Percentiles rank a stretch among this genome's conserved stretches.
Conservation (phyloP, 2,113 vertebrate genomes). For the Tragelaphus scriptus region DNA sequence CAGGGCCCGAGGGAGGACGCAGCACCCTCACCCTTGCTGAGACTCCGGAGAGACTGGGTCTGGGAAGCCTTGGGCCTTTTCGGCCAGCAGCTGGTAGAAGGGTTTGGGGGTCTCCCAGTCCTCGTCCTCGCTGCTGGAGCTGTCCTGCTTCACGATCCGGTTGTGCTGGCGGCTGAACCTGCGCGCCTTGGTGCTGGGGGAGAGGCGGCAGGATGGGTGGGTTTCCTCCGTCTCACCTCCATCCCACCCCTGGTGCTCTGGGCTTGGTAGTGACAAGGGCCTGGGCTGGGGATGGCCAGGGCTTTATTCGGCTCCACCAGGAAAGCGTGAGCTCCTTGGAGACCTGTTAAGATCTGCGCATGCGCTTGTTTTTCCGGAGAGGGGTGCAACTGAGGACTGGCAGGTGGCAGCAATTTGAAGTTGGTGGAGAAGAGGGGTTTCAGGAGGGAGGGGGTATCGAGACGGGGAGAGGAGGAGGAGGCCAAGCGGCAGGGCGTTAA, state of each 20-base stretch:
- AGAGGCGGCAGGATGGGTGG: background rate
- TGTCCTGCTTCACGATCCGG: slow-evolving; percentile 69
- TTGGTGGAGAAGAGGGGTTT: background rate
- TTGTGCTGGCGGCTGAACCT: slow-evolving; percentile 77
- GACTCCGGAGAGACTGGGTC: background rate
- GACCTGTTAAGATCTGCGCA: background rate
- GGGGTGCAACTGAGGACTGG: background rate
- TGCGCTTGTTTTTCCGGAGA: background rate
- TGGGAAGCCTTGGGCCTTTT: background rate
- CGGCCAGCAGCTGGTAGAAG: slow-evolving; percentile 70
- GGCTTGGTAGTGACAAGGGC: background rate
- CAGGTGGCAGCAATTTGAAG: background rate
- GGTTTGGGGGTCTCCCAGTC: slow-evolving; percentile 62
- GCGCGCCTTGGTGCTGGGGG: slow-evolving; percentile 70
- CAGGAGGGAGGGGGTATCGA: rapidly evolving
- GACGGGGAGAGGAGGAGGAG: background rate
- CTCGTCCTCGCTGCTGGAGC: slow-evolving; percentile 48
- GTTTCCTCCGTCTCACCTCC: background rate
- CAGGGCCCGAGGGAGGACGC: rapidly evolving
- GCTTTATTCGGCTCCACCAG: background rate
- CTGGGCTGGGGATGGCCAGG: background rate
- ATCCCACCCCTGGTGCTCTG: background rate
- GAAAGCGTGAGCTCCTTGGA: background rate
- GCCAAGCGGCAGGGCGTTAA: background rate
- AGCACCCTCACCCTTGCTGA: background rate